Evolutionary conservation across 2,888 invertebrate species (phyloP), one percentile per base, ranked within the genome.

Genomic region (Trissolcus japonicus): DNA sequence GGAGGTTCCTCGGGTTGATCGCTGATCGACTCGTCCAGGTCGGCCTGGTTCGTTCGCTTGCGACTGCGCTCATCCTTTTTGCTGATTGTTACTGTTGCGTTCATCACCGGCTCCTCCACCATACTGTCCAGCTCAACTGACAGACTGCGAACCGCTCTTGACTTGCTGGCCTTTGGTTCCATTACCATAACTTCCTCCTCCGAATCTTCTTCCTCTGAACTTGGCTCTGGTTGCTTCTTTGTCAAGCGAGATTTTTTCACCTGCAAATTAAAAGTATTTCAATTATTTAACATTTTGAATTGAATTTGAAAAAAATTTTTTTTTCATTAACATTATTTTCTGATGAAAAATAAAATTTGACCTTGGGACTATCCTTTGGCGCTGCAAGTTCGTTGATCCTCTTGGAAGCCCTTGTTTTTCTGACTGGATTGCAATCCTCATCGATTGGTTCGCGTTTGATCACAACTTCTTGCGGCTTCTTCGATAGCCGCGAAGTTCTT

Each of bases 1-100:
- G 66, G 61, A 1, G 82, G 80, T 54, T 81, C 79, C 7, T 75
- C 60, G 13, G n/a, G 9, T 11, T 17, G 40, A 13, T 19, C 9
- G 4, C 13, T 14, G 1, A 16, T 16, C 21, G 46, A 1, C 13
- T 46, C 7, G 2, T 43, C 40, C 3, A 17, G 7, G 19, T 29
- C 67, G 14, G 51, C 29, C 9, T 57, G 54, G 6, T 66, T 76
- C 0, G 55, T 55, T 4, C 76, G 76, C 41, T 76, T 76, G 3
- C 72, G 72, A 14, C 16, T 67, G 4, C 6, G 29, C 13, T 21
- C 51, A 4, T 21, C 13, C 21, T 17, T 1, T 14, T 56, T 56
- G 4, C 17, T 53, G 1, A 57, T 21, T 11, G 43, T 57, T 2
- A 17, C 35, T 6, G 50, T 59, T 2, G 21, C 25, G 14, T 59